These are phyloP conservation scores for Orchesella cincta DNA, from an alignment of 1,140 invertebrate genomes.

Conservation along the genomic window DNA sequence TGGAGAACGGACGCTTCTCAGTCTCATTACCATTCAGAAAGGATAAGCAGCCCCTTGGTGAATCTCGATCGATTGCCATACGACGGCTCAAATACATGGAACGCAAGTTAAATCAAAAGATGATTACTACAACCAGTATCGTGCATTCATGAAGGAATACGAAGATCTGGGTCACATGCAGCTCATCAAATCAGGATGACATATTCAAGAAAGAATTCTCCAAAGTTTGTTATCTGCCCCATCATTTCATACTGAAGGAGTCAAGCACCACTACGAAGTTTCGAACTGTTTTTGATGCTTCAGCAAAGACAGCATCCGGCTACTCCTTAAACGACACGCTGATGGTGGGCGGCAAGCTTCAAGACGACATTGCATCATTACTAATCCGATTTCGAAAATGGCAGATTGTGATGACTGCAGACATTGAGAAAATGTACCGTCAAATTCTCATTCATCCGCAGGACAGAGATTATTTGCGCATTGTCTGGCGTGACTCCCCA, in stretches of 20 bases:
- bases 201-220: slow-evolving; percentile 24
- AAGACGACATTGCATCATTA: slow-evolving; percentile 55
- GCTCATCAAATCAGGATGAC: slow-evolving; percentile 46
- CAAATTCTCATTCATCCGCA: slow-evolving; percentile 44
- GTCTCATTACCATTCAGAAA: background rate
- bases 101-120: slow-evolving; percentile 46
- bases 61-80: background rate
- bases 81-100: background rate
- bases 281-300: slow-evolving; percentile 52
- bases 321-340: slow-evolving; percentile 51
- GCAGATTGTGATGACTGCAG: slow-evolving; percentile 54
- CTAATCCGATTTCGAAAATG: slow-evolving; percentile 56
- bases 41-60: background rate
- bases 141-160: background rate
- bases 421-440: slow-evolving; percentile 57
- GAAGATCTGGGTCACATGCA: slow-evolving; percentile 23
- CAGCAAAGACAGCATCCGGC: slow-evolving; percentile 29
- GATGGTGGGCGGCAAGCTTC: slow-evolving; percentile 54
- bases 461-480: slow-evolving; percentile 43
- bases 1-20: background rate
- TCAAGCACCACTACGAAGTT: slow-evolving; percentile 47
- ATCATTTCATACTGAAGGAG: slow-evolving; percentile 50
- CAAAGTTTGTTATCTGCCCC: slow-evolving; percentile 54
- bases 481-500: too few species aligned
- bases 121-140: slow-evolving; percentile 40